phyloP scores from a whole-genome alignment of 2,888 invertebrate genomes.

The Linnaemya vulpina region DNA sequence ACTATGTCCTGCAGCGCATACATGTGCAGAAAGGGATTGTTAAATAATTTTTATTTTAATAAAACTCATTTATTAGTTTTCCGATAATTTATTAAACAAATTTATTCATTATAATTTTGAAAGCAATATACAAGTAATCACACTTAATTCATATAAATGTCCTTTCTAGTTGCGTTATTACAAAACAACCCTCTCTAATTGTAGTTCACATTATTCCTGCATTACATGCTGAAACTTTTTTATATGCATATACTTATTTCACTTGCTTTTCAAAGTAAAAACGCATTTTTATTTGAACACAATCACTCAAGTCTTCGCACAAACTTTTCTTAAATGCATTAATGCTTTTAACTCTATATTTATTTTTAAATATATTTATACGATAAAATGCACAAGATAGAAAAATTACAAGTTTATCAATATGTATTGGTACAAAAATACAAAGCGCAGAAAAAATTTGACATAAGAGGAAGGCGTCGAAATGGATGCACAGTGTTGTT shows the following conservation, averaged over 20 bases:
- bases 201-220: no score
- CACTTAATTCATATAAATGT: no score
- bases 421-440: conserved; percentile 16
- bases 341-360: neutral
- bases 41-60: conserved; percentile 10
- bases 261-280: no score
- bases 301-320: no score
- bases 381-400: neutral
- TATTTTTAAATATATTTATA: neutral
- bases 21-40: neutral
- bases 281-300: no score
- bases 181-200: no score
- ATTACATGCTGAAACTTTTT: no score
- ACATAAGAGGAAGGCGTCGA: conserved; percentile 63
- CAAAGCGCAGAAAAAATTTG: conserved; percentile 64
- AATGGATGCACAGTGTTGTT: conserved; percentile 49
- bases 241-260: no score
- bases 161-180: no score
- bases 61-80: conserved; percentile 48
- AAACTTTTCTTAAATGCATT: no score
- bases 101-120: neutral
- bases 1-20: no score
- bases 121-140: no score
- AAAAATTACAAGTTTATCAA: conserved; percentile 47
- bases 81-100: conserved; percentile 30